Conservation (phyloP, 2,797 vertebrate species). For the Sebastolobus altivelis region DNA sequence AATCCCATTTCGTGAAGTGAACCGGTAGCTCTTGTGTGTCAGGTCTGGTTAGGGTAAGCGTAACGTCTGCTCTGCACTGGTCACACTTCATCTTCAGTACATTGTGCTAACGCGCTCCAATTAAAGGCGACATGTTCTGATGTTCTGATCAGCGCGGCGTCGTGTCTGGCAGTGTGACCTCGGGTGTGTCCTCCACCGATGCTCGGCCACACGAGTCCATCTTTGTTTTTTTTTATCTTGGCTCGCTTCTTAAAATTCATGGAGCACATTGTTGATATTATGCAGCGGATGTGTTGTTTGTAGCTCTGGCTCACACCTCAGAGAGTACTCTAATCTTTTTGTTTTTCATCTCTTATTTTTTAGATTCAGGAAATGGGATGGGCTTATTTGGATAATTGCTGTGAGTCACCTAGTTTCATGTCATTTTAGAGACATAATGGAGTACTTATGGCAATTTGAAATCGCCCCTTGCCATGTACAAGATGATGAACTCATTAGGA, state of each 20-base stretch:
- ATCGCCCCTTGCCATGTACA: constrained; percentile 34
- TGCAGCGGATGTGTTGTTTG: constrained; percentile 23
- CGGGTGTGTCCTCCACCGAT: constrained; percentile 19
- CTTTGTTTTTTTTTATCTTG: constrained; percentile 19
- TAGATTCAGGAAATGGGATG: constrained; percentile 25
- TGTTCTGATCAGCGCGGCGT: constrained; percentile 32
- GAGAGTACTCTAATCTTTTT: constrained; percentile 7
- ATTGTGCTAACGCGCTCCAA: constrained; percentile 53
- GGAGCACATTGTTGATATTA: constrained; percentile 24
- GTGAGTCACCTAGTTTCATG: constrained; percentile 40
- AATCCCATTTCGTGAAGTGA: constrained; percentile 19
- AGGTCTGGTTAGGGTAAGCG: constrained; percentile 37
- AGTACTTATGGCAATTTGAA: constrained; percentile 64
- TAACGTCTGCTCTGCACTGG: constrained; percentile 30
- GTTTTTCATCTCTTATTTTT: constrained; percentile 19
- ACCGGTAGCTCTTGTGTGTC: constrained; percentile 32
- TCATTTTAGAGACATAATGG: constrained; percentile 55
- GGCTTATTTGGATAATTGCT: constrained; percentile 49
- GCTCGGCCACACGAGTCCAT: neutral
- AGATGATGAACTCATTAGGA: constrained; percentile 68
- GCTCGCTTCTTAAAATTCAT: constrained; percentile 30
- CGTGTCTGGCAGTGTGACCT: constrained; percentile 45
- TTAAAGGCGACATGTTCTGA: constrained; percentile 59
- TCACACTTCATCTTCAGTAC: constrained; percentile 53
- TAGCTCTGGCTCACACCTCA: constrained; percentile 28